These are phyloP conservation scores for Capitella teleta DNA, from an alignment of 1,140 invertebrate species.

Conservation along the genomic window DNA sequence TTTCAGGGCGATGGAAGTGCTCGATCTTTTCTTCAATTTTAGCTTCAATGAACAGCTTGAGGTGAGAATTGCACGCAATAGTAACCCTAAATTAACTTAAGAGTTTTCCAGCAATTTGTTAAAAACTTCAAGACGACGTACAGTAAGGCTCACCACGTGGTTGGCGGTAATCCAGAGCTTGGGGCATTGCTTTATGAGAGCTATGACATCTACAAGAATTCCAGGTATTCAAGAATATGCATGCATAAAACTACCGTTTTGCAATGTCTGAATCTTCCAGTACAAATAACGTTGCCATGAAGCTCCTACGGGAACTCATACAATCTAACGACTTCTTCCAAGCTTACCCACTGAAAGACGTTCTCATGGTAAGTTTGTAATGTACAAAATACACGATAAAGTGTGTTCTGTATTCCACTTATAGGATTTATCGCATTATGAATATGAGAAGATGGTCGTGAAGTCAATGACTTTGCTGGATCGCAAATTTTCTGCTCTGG, in stretches of 20 bases:
- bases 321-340: slow-evolving; percentile 22
- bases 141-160: slow-evolving; percentile 15
- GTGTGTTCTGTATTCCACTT: neutral
- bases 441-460: slow-evolving; percentile 14
- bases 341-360: slow-evolving; percentile 18
- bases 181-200: slow-evolving; percentile 21
- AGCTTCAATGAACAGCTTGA: slow-evolving; percentile 16
- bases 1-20: slow-evolving; percentile 14
- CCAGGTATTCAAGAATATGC: too few species aligned
- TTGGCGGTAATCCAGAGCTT: slow-evolving; percentile 18
- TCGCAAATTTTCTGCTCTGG: slow-evolving; percentile 10
- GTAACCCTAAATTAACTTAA: too few species aligned
- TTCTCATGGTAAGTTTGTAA: slow-evolving; percentile 22
- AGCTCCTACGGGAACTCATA: slow-evolving; percentile 24
- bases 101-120: slow-evolving; percentile 32
- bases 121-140: slow-evolving; percentile 28
- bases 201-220: slow-evolving; percentile 22
- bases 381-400: too few species aligned
- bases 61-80: too few species aligned
- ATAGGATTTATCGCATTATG: slow-evolving; percentile 13
- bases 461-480: slow-evolving; percentile 12
- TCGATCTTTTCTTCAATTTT: slow-evolving; percentile 15
- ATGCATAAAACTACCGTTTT: too few species aligned
- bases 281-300: slow-evolving; percentile 18
- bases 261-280: too few species aligned